Evolutionary conservation across 2,797 vertebrate species (phyloP).

Genomic region (Tachyglossus aculeatus): DNA sequence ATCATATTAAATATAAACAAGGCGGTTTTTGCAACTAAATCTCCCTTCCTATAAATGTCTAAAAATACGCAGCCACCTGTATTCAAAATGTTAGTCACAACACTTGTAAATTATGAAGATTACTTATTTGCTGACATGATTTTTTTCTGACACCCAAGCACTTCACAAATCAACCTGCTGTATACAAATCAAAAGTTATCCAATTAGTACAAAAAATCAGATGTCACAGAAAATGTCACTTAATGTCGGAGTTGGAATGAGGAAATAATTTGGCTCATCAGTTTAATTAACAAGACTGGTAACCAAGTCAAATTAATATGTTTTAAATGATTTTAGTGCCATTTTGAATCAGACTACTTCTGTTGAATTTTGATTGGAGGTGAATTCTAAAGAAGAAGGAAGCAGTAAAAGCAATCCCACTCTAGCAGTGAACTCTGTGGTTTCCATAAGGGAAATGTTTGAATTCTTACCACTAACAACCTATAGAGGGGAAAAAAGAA

Average conservation of each 20-base stretch:
- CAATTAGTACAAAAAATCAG: slow-evolving; percentile 69
- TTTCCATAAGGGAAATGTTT: background rate
- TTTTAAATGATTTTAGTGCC: slow-evolving; percentile 53
- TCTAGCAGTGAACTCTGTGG: too few relatives aligned
- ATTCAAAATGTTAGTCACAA: slow-evolving; percentile 57
- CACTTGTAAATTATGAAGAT: slow-evolving; percentile 59
- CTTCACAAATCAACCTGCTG: slow-evolving; percentile 61
- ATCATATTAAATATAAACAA: slow-evolving; percentile 50
- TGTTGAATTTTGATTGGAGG: slow-evolving; percentile 54
- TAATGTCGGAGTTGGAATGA: slow-evolving; percentile 65
- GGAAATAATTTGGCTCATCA: slow-evolving; percentile 68
- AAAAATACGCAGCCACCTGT: slow-evolving; percentile 65
- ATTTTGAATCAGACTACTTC: slow-evolving; percentile 47
- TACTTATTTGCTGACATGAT: slow-evolving; percentile 63
- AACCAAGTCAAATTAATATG: slow-evolving; percentile 63
- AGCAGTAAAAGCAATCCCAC: slow-evolving; percentile 15
- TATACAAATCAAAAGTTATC: slow-evolving; percentile 71
- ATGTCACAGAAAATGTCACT: slow-evolving; percentile 70
- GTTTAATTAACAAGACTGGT: slow-evolving; percentile 69
- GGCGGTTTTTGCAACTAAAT: slow-evolving; percentile 25
- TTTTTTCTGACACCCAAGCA: slow-evolving; percentile 44
- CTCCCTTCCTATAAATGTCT: slow-evolving; percentile 33
- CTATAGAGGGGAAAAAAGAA: background rate
- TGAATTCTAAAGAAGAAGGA: slow-evolving; percentile 32
- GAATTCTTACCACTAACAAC: background rate